Percentiles rank a stretch among this genome's conserved stretches.
phyloP scores from a whole-genome alignment of 1,140 invertebrate genomes.

The Pinna nobilis region DNA sequence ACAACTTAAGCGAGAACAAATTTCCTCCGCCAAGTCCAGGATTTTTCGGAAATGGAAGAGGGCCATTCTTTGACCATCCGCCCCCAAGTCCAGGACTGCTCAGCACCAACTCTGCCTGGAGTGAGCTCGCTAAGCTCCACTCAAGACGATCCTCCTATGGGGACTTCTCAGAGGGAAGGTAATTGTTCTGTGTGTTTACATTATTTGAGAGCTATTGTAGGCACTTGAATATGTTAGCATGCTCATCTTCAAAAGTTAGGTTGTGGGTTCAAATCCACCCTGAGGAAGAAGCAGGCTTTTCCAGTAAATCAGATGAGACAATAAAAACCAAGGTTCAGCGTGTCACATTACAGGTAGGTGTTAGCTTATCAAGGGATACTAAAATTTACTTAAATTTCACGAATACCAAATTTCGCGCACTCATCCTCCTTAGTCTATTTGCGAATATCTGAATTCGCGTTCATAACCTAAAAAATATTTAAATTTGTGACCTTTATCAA shows the following conservation, averaged over 20 bases:
- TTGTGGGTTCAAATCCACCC: no score
- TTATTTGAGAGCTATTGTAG: background rate
- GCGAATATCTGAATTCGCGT: no score
- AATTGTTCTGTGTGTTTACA: background rate
- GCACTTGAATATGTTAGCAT: background rate
- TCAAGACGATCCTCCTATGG: constrained; percentile 34
- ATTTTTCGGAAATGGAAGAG: constrained; percentile 1
- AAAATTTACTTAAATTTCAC: no score
- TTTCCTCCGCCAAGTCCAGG: constrained; percentile 25
- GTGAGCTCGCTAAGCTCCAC: constrained; percentile 50
- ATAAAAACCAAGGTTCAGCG: no score
- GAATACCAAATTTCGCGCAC: no score
- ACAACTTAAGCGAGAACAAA: constrained; percentile 8
- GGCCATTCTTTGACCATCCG: constrained; percentile 37
- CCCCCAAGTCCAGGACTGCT: constrained; percentile 59
- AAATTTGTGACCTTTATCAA: no score
- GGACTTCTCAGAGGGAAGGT: constrained; percentile 36
- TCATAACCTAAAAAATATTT: no score
- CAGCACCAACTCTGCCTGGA: constrained; percentile 60
- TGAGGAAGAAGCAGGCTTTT: no score
- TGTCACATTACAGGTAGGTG: no score
- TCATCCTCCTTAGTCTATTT: no score
- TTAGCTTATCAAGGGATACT: no score
- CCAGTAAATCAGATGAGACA: no score
- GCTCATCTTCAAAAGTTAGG: background rate